Evolutionary conservation across 2,113 vertebrate genomes (phyloP).

Genomic region (Micromys minutus): DNA sequence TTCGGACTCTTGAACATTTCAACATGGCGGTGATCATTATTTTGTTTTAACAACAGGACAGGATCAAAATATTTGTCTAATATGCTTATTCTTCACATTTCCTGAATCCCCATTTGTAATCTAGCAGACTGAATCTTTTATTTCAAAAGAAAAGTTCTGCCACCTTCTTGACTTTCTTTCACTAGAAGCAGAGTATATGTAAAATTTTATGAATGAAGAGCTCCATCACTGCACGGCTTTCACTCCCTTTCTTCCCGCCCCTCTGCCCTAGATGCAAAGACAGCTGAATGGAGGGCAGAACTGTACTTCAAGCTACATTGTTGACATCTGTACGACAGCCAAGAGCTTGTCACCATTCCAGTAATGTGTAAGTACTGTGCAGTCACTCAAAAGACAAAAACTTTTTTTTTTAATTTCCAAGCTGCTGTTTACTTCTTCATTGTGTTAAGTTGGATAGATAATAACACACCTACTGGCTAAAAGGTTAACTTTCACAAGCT

Average conservation of each 20-base stretch:
- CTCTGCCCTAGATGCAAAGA: slow-evolving; percentile 28
- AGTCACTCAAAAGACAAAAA: slow-evolving; percentile 54
- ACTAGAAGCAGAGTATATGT: neutral
- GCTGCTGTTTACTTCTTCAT: slow-evolving; percentile 48
- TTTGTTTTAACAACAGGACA: slow-evolving; percentile 83
- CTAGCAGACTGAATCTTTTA: slow-evolving; percentile 57
- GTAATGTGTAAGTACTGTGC: neutral
- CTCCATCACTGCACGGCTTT: neutral
- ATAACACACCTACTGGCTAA: slow-evolving; percentile 59
- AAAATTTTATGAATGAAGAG: slow-evolving; percentile 49
- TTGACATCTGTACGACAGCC: slow-evolving; percentile 55
- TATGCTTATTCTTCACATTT: slow-evolving; percentile 79
- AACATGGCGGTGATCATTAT: slow-evolving; percentile 74
- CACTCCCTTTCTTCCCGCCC: neutral
- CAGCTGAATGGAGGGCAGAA: slow-evolving; percentile 52
- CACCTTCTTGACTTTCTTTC: slow-evolving; percentile 43
- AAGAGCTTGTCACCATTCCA: neutral
- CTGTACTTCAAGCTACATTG: slow-evolving; percentile 38
- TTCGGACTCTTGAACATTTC: slow-evolving; percentile 78
- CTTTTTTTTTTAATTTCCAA: neutral
- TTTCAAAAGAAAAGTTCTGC: slow-evolving; percentile 44
- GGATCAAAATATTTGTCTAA: slow-evolving; percentile 82
- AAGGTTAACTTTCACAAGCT: slow-evolving; percentile 49
- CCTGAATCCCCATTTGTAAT: slow-evolving; percentile 62
- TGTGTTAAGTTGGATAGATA: neutral